Evolutionary conservation across 2,888 invertebrate species (phyloP).

Genomic region (Saturnia pavonia): DNA sequence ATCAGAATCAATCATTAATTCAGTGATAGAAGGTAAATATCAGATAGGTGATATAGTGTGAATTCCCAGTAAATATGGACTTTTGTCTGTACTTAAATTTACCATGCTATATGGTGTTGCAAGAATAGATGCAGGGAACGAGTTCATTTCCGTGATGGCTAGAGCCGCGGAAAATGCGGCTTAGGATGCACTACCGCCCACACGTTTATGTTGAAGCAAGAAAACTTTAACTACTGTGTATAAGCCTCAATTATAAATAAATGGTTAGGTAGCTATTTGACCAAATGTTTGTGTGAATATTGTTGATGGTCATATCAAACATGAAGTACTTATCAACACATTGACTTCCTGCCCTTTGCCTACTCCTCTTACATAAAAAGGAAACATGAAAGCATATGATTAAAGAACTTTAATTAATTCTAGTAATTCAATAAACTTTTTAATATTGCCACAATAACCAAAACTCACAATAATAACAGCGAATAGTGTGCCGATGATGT

Average conservation of each 20-base stretch:
- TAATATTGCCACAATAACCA: background rate
- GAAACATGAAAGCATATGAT: no score
- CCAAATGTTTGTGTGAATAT: no score
- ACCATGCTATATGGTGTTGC: background rate
- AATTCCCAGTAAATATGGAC: background rate
- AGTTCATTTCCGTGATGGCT: background rate
- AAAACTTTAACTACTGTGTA: no score
- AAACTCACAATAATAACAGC: conserved; percentile 87
- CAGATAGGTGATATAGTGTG: background rate
- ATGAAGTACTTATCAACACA: no score
- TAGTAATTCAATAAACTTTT: background rate
- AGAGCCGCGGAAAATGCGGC: background rate
- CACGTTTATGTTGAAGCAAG: no score
- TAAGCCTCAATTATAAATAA: no score
- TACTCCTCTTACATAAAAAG: no score
- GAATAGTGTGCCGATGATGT: conserved; percentile 84
- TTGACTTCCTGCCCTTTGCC: no score
- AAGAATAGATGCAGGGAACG: background rate
- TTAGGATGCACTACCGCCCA: background rate
- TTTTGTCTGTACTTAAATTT: background rate
- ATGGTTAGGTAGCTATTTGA: no score
- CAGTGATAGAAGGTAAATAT: background rate
- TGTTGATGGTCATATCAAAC: no score
- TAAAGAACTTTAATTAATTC: no score
- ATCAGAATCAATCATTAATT: no score